phyloP scores from a whole-genome alignment of 2,797 vertebrate genomes.

The Myotis myotis region DNA sequence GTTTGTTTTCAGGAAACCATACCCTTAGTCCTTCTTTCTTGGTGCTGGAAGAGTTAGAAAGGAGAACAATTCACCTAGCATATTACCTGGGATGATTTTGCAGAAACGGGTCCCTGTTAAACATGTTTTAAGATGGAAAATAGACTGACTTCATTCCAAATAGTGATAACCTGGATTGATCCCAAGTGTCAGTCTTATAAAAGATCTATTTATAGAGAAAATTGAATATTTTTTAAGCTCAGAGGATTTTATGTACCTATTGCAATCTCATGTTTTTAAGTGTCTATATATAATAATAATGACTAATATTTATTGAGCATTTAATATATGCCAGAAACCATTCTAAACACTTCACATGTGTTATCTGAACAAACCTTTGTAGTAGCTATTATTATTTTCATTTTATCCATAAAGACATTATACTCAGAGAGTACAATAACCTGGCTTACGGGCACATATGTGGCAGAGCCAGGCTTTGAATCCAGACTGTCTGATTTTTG shows the following conservation, averaged over 20 bases:
- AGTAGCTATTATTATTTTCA: neutral
- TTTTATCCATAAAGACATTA: neutral
- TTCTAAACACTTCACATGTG: neutral
- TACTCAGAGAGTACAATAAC: neutral
- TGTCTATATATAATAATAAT: neutral
- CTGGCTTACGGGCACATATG: neutral
- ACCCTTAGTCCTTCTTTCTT: conserved; percentile 34
- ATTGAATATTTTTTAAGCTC: conserved; percentile 31
- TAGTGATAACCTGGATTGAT: conserved; percentile 64
- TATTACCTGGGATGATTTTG: conserved; percentile 49
- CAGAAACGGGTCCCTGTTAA: conserved; percentile 61
- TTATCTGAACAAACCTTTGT: neutral
- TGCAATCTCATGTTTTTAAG: conserved; percentile 54
- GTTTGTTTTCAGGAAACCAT: conserved; percentile 63
- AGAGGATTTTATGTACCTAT: conserved; percentile 72
- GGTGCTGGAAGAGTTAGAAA: conserved; percentile 32
- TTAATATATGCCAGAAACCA: neutral
- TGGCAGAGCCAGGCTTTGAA: neutral
- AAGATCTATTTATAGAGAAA: conserved; percentile 70
- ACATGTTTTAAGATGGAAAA: conserved; percentile 16
- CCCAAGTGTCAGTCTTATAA: conserved; percentile 65
- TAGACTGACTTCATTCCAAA: conserved; percentile 65
- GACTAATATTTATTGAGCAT: neutral
- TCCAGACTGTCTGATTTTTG: neutral
- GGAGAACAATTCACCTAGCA: neutral